phyloP scores from a whole-genome alignment of 2,113 vertebrate genomes.

The Osmerus mordax region DNA sequence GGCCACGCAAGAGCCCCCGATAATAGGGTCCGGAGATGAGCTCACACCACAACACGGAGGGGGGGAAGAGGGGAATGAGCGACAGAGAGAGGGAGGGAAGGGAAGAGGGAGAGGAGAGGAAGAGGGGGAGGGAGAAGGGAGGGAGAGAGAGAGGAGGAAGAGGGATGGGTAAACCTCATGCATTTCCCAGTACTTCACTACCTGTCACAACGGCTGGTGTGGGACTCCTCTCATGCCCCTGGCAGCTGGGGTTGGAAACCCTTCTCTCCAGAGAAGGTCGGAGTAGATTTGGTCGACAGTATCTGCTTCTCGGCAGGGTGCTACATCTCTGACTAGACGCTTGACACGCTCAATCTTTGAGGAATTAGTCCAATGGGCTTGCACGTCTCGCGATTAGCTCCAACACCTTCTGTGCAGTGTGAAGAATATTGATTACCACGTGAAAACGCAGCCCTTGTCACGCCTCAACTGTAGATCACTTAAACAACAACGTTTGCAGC shows the following conservation, averaged over 20 bases:
- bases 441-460: not conserved
- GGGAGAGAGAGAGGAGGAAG: slow-evolving; percentile 22
- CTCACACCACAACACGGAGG: slow-evolving; percentile 59
- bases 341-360: slow-evolving; percentile 38
- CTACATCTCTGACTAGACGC: no score
- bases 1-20: slow-evolving; percentile 68
- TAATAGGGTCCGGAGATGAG: slow-evolving; percentile 74
- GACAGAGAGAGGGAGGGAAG: not conserved
- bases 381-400: not conserved
- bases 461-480: not conserved
- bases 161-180: slow-evolving; percentile 36
- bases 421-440: not conserved
- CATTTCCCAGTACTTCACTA: slow-evolving; percentile 50
- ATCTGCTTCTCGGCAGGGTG: no score
- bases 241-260: slow-evolving; percentile 50
- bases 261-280: slow-evolving; percentile 31
- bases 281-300: not conserved
- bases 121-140: slow-evolving; percentile 9
- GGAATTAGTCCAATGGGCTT: slow-evolving; percentile 5
- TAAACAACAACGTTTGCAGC: slow-evolving; percentile 15
- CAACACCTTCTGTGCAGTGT: not conserved
- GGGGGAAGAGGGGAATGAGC: not conserved
- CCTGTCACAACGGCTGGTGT: slow-evolving; percentile 51
- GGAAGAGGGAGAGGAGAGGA: not conserved
- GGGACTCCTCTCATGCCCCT: slow-evolving; percentile 50